Evolutionary conservation across 2,888 invertebrate genomes (phyloP), one percentile per base, ranked within the genome.

Genomic region (Amiota communis): DNA sequence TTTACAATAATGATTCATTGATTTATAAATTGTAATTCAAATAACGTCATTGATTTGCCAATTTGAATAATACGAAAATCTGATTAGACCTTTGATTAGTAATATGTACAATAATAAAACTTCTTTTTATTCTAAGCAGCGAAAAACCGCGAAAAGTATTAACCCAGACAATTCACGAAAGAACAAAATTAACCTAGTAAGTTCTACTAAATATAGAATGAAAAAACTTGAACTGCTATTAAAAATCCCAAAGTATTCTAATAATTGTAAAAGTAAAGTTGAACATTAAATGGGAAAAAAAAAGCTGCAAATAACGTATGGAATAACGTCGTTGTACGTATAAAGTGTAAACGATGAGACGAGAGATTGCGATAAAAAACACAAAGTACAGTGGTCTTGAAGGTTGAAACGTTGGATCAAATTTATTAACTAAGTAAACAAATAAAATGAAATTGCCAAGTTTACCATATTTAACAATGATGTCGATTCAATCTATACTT

Each of bases 111-210:
- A 8, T 59, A 8, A 59, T 9, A 17, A 59, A 59, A 59, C 11
- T 12, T n/a, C 59, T 36, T 36, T 36, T 36, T 36, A 59, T 15
- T 10, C 15, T 17, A 8, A 57, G 57, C 57, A 15, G 57, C 57
- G 15, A 57, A 57, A 59, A 59, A 59, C 59, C 59, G 12, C 59
- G 8, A 59, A n/a, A 8, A 11, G 59, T 59, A 9, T 59, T 59
- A 51, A 51, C 53, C 53, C 53, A 51, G 17, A 10, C 9, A 20
- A 20, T 3, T n/a, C 0, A 12, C 20, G 17, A 57, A 57, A 57
- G 57, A 17, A 9, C 17, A 57, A 59, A 59, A 59, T 59, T 11
- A 15, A 17, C 59, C 36, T 36, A 36, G 36, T 12, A 59, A 20
- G 11, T 10, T 59, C 8, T 20, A 20, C 15, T 59, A 59, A 15